phyloP scores from a whole-genome alignment of 2,888 invertebrate genomes.

The Luperina testacea region DNA sequence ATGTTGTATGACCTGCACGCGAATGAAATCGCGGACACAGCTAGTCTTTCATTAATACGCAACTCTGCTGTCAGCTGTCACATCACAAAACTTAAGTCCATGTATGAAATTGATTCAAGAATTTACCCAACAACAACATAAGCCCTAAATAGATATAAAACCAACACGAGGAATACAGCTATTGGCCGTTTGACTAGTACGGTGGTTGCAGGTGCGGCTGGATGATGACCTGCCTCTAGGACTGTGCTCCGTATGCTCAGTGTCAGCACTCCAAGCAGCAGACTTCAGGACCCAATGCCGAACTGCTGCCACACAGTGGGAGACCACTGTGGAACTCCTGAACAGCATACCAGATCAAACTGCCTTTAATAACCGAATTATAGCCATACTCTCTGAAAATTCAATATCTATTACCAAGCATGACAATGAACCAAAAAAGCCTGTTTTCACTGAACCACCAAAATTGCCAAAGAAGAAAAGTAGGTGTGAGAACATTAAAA shows the following conservation, averaged over 20 bases:
- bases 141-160: conserved; percentile 3
- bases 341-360: conserved; percentile 67
- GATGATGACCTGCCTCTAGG: conserved; percentile 81
- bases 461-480: conserved; percentile 21
- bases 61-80: neutral
- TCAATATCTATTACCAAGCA: conserved; percentile 68
- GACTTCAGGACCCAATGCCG: conserved; percentile 78
- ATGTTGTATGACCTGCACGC: no score
- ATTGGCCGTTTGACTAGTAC: conserved; percentile 81
- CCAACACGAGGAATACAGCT: conserved; percentile 62
- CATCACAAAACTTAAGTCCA: neutral
- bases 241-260: conserved; percentile 79
- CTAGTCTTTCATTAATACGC: no score
- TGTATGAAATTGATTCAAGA: neutral
- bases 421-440: conserved; percentile 4
- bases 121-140: neutral
- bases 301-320: conserved; percentile 76
- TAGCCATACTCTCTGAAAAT: conserved; percentile 72
- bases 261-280: conserved; percentile 76
- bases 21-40: no score
- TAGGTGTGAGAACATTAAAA: conserved; percentile 50
- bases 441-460: conserved; percentile 1
- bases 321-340: conserved; percentile 72
- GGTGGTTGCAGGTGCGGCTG: conserved; percentile 84
- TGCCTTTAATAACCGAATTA: conserved; percentile 60